These are phyloP conservation scores for Podarcis siculus DNA, from an alignment of 2,797 vertebrate species.

Conservation along the genomic window DNA sequence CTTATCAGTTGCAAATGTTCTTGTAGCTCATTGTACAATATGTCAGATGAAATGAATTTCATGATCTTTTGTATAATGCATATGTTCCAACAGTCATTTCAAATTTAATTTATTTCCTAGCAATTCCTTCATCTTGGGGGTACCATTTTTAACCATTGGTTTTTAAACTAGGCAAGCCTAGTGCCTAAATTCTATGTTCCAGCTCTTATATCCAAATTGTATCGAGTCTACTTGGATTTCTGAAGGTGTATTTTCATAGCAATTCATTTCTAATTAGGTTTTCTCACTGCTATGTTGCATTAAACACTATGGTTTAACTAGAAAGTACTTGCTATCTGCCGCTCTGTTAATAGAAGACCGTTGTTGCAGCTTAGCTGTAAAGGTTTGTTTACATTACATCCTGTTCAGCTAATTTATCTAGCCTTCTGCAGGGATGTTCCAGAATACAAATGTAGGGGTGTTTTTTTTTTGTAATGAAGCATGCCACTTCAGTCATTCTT, in stretches of 20 bases:
- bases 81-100: conserved; percentile 70
- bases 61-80: conserved; percentile 73
- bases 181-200: conserved; percentile 54
- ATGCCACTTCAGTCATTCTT: conserved; percentile 9
- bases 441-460: conserved; percentile 39
- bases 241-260: conserved; percentile 29
- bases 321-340: conserved; percentile 46
- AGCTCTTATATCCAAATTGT: conserved; percentile 11
- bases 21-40: conserved; percentile 63
- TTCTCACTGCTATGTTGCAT: conserved; percentile 18
- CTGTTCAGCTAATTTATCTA: conserved; percentile 56
- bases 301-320: conserved; percentile 24
- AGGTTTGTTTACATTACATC: conserved; percentile 55
- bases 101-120: conserved; percentile 72
- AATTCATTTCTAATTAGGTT: conserved; percentile 46
- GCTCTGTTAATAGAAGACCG: conserved; percentile 53
- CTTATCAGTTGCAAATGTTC: conserved; percentile 66
- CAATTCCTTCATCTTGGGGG: conserved; percentile 68
- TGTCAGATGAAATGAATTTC: conserved; percentile 71
- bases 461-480: conserved; percentile 25
- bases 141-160: conserved; percentile 65
- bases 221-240: conserved; percentile 28
- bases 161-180: conserved; percentile 65
- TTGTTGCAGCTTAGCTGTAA: conserved; percentile 64
- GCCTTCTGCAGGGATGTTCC: conserved; percentile 52